Percentiles rank a stretch among this genome's conserved stretches.
phyloP scores from a whole-genome alignment of 1,140 invertebrate species.

The Papilio glaucus region DNA sequence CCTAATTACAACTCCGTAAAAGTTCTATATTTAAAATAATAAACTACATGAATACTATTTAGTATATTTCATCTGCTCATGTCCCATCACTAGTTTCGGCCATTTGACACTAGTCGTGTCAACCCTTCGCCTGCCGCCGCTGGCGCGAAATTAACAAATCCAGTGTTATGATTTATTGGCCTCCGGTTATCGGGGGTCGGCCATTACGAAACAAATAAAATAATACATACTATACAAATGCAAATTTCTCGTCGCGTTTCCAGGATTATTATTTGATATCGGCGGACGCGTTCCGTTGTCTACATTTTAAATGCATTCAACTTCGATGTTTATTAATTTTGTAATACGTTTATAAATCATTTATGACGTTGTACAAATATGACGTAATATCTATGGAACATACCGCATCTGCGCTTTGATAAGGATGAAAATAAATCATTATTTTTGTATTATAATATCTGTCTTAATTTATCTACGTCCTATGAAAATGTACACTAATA shows the following conservation, averaged over 20 bases:
- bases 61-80: background rate
- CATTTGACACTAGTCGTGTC: slow-evolving; percentile 49
- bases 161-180: slow-evolving; percentile 70
- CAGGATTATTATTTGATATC: slow-evolving; percentile 42
- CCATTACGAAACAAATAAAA: slow-evolving; percentile 58
- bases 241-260: slow-evolving; percentile 49
- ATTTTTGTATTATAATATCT: background rate
- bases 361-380: slow-evolving; percentile 19
- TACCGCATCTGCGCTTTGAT: background rate
- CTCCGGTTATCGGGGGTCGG: slow-evolving; percentile 51
- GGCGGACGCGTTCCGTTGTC: slow-evolving; percentile 36
- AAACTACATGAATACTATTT: background rate
- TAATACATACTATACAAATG: slow-evolving; percentile 60
- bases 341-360: slow-evolving; percentile 27
- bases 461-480: too few species aligned
- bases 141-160: slow-evolving; percentile 60
- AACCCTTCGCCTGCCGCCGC: slow-evolving; percentile 56
- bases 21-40: too few species aligned
- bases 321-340: slow-evolving; percentile 18
- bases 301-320: slow-evolving; percentile 18
- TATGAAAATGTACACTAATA: too few species aligned
- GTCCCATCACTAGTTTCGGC: slow-evolving; percentile 41
- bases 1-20: too few species aligned
- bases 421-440: background rate
- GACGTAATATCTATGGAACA: slow-evolving; percentile 16